Conservation (phyloP, 2,113 vertebrate species). For the Scartelaos histophorus region DNA sequence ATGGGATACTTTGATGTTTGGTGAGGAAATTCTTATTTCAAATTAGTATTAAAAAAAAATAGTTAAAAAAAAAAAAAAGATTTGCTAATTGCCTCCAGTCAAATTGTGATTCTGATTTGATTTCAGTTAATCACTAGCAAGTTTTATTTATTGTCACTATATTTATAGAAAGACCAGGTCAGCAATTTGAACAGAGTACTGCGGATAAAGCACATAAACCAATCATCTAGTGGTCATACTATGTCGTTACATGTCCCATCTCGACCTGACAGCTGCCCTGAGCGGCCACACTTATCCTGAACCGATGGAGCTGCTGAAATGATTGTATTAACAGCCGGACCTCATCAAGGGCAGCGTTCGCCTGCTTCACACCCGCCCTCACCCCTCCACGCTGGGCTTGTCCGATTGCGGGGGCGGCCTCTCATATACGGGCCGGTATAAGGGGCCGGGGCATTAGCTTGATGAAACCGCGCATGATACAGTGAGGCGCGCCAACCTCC, state of each 20-base stretch:
- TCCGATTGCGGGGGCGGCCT: constrained; percentile 20
- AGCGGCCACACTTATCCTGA: background rate
- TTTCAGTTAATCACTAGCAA: too few species aligned
- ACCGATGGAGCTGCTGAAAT: constrained; percentile 57
- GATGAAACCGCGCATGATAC: constrained; percentile 67
- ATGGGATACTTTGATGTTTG: too few species aligned
- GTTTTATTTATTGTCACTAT: too few species aligned
- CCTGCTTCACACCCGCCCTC: constrained; percentile 9
- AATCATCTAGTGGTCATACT: background rate
- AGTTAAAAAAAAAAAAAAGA: too few species aligned
- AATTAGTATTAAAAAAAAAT: too few species aligned
- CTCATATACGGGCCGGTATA: constrained; percentile 23
- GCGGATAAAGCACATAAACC: background rate
- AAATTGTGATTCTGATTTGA: too few species aligned
- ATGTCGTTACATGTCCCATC: background rate
- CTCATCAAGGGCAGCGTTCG: constrained; percentile 59
- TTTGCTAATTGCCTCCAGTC: too few species aligned
- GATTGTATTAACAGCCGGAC: constrained; percentile 62
- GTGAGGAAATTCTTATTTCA: too few species aligned
- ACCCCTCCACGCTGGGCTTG: constrained; percentile 8
- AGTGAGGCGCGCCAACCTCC: constrained; percentile 59
- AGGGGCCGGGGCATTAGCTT: constrained; percentile 72
- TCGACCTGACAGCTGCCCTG: background rate
- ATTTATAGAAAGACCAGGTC: too few species aligned
- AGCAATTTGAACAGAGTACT: too few species aligned